These are phyloP conservation scores for Lasius fuliginosus DNA, from an alignment of 2,888 invertebrate species.

Conservation along the genomic window DNA sequence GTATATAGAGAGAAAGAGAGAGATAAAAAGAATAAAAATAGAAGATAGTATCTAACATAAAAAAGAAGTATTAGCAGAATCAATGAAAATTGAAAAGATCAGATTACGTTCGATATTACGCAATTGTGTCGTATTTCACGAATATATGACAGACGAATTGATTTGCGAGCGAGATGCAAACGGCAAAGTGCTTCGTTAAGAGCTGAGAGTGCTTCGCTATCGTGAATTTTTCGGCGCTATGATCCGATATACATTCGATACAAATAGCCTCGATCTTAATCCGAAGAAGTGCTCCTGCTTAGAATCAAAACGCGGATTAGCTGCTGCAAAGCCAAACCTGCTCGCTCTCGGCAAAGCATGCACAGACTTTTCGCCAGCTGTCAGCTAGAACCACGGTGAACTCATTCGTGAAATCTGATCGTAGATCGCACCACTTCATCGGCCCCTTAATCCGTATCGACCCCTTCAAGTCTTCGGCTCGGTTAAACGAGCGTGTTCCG, in stretches of 20 bases:
- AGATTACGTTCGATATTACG: neutral
- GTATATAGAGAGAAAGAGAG: too few relatives aligned
- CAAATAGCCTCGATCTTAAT: constrained; percentile 74
- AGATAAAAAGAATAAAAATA: too few relatives aligned
- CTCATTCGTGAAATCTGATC: constrained; percentile 81
- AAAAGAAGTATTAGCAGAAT: neutral
- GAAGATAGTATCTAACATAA: neutral
- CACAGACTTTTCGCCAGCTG: constrained; percentile 80
- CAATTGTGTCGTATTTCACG: neutral
- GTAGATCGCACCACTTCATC: constrained; percentile 78
- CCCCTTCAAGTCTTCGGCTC: constrained; percentile 70
- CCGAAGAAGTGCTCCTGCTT: constrained; percentile 65
- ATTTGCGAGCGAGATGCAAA: constrained; percentile 28
- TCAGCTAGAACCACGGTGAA: constrained; percentile 72
- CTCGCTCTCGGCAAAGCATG: constrained; percentile 59
- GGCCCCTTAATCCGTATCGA: constrained; percentile 74
- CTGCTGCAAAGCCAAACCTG: constrained; percentile 67
- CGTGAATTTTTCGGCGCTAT: constrained; percentile 78
- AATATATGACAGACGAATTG: constrained; percentile 9
- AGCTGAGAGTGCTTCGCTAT: constrained; percentile 72
- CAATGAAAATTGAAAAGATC: neutral
- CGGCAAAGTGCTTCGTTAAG: constrained; percentile 75
- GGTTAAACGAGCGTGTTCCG: constrained; percentile 72
- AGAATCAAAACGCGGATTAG: constrained; percentile 75
- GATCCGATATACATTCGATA: constrained; percentile 75